Conservation (phyloP, 2,797 vertebrate genomes). For the Sardinella longiceps region DNA sequence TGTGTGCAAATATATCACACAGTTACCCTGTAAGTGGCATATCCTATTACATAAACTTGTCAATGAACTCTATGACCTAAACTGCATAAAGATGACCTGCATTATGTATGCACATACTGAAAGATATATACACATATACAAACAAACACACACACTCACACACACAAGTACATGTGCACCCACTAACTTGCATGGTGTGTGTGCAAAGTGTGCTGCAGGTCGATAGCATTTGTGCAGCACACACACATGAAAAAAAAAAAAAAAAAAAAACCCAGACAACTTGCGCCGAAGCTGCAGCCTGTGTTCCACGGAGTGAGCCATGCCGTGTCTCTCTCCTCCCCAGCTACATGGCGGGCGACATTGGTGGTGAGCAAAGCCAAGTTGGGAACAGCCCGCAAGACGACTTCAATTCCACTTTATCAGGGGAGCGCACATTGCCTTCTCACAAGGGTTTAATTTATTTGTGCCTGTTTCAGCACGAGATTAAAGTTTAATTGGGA, state of each 20-base stretch:
- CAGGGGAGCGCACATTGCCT: slow-evolving; percentile 83
- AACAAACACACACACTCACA: not conserved
- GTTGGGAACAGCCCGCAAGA: slow-evolving; percentile 72
- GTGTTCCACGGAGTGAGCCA: slow-evolving; percentile 14
- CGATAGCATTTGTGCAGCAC: slow-evolving; percentile 9
- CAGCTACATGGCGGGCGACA: slow-evolving; percentile 64
- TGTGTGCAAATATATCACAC: not conserved
- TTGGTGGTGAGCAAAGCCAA: slow-evolving; percentile 55
- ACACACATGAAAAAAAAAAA: not conserved
- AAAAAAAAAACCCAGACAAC: too few relatives aligned
- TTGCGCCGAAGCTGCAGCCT: slow-evolving; percentile 14
- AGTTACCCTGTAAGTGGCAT: not conserved
- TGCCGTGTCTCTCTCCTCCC: slow-evolving; percentile 56
- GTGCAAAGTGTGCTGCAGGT: not conserved
- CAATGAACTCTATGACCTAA: not conserved
- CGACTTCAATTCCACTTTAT: slow-evolving; percentile 83
- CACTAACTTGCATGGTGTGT: slow-evolving; percentile 20
- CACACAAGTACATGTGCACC: slow-evolving; percentile 28
- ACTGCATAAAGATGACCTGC: not conserved
- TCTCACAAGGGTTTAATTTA: slow-evolving; percentile 86
- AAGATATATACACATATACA: not conserved
- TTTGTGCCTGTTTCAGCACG: slow-evolving; percentile 87
- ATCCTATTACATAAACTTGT: not conserved
- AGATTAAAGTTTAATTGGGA: slow-evolving; percentile 88
- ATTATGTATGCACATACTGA: not conserved